phyloP scores from a whole-genome alignment of 2,888 invertebrate species.

The Nasonovia ribisnigri region DNA sequence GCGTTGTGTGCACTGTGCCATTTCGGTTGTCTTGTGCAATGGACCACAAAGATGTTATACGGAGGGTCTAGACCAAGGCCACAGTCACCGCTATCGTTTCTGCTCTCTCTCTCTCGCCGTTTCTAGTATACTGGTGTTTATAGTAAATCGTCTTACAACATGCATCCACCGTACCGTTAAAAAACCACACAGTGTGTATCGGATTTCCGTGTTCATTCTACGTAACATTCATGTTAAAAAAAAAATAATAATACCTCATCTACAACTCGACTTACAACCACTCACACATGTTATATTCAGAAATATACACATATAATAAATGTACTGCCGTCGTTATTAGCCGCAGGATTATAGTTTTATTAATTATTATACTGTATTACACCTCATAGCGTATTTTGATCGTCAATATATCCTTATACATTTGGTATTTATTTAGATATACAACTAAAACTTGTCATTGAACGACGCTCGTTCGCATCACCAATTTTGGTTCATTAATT shows the following conservation, averaged over 20 bases:
- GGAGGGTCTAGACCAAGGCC: conserved; percentile 61
- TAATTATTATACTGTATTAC: not conserved
- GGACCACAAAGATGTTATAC: conserved; percentile 41
- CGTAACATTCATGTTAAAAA: not conserved
- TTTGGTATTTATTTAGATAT: not conserved
- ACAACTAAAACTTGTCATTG: not conserved
- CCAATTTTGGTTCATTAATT: not conserved
- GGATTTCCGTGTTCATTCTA: not conserved
- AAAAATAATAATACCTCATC: not conserved
- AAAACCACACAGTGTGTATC: not conserved
- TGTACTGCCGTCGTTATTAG: not conserved
- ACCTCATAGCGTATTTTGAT: not conserved
- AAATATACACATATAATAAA: not conserved
- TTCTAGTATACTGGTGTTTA: not conserved
- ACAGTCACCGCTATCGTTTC: not conserved
- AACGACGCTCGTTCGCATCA: not conserved
- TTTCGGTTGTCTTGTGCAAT: conserved; percentile 55
- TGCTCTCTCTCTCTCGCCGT: not conserved
- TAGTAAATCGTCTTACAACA: conserved; percentile 12
- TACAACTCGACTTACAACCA: not conserved
- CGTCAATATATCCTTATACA: not conserved
- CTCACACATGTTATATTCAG: not conserved
- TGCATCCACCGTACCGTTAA: conserved; percentile 37
- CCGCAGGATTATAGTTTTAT: not conserved
- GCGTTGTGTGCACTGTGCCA: conserved; percentile 43